Conservation (phyloP, 1,140 invertebrate species). For the Platorchestia sp. region DNA sequence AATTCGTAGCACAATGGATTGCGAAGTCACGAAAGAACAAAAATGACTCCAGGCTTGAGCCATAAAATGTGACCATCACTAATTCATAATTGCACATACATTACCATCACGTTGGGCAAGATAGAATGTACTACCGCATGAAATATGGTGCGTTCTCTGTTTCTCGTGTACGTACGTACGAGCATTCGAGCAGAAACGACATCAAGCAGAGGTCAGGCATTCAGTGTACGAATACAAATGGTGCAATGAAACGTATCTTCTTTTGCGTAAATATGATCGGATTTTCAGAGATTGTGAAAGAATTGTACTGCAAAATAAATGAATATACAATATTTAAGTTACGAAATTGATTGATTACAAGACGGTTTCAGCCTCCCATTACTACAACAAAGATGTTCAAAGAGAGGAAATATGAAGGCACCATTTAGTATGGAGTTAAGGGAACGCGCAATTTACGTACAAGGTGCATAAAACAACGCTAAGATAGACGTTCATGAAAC, state of each 20-base stretch:
- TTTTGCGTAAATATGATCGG: neutral
- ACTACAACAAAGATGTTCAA: too few relatives aligned
- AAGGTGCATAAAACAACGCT: too few relatives aligned
- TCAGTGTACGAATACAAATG: neutral
- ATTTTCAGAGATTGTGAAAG: neutral
- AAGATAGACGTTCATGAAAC: too few relatives aligned
- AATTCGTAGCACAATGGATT: conserved; percentile 45
- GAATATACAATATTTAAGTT: too few relatives aligned
- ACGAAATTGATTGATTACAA: too few relatives aligned
- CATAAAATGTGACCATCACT: conserved; percentile 40
- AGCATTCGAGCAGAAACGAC: neutral
- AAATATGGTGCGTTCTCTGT: neutral
- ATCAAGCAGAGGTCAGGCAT: neutral
- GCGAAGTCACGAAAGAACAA: conserved; percentile 40
- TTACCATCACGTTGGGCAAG: conserved; percentile 48
- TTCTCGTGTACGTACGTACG: neutral
- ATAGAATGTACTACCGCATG: conserved; percentile 11
- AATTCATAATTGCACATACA: conserved; percentile 47
- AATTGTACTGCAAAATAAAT: neutral
- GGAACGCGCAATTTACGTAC: too few relatives aligned
- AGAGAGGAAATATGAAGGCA: too few relatives aligned
- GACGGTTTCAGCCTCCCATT: too few relatives aligned
- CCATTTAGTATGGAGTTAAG: too few relatives aligned
- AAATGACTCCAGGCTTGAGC: conserved; percentile 7
- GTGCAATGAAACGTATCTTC: neutral